Evolutionary conservation across 2,888 invertebrate genomes (phyloP), one percentile per base, ranked within the genome.

Genomic region (Leptodirus hochenwartii): DNA sequence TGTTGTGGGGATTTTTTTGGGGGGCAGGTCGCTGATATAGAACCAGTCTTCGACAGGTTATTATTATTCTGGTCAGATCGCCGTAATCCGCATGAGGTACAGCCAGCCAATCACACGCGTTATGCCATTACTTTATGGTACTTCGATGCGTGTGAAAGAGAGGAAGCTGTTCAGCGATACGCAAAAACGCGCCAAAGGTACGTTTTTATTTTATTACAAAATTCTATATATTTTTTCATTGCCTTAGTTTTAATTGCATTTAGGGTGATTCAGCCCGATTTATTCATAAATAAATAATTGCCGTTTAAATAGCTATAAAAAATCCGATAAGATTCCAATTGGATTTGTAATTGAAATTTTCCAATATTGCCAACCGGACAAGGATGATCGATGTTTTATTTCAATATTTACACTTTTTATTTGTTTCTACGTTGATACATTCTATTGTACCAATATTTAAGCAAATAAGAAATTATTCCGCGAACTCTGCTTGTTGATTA

Each of bases 31-130:
- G 90, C 90, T 0, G 80, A 90, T 48, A 85, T 96, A 45, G 88
- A 81, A 49, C 95, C 95, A 0, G 62, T 80, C 30, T 91, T 93
- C 55, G 93, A 96, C 56, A 61, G 93, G 34, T 70, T 95, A 53
- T 62, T 95, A 44, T 91, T 93, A 59, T 96, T 96, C 63, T 96
- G 95, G 95, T 95, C 95, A 1, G 95, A 95, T 48, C 63, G 84
- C 43, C 66, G 95, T 41, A 95, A 93, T 60, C 95, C 95, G 0
- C 95, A 95, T 50, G 95, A 95, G 61, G 95, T 96, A 2, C 82
- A 88, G 53, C 91, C 93, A 2, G 79, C 93, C 1, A 82, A 66
- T 50, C 69, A 72, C 47, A 88, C 88, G 8, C 66, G 88, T 53
- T 88, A 87, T 50, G 88, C 88, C 23, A 87, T 88, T 37, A 88